These are phyloP conservation scores for Ondatra zibethicus DNA, from an alignment of 2,113 vertebrate genomes.

Conservation along the genomic window DNA sequence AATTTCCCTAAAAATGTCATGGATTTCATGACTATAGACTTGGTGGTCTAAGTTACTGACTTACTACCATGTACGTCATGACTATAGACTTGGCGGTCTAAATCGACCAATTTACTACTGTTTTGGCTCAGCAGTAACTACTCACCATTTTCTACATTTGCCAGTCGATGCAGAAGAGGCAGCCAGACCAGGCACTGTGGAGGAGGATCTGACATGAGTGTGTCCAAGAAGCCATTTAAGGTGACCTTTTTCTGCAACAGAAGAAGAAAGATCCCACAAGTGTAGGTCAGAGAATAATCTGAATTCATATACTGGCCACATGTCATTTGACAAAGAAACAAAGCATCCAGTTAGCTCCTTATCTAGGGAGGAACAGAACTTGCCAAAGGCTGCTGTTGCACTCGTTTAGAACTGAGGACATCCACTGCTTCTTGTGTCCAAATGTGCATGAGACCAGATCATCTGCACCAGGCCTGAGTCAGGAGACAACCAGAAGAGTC, in stretches of 20 bases:
- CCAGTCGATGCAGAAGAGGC: conserved; percentile 97
- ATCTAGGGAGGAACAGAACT: conserved; percentile 43
- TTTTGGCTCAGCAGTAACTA: conserved; percentile 50
- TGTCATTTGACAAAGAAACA: not conserved
- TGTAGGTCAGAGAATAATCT: conserved; percentile 50
- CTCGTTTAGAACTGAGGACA: not conserved
- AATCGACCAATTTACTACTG: not conserved
- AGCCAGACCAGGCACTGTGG: conserved; percentile 99
- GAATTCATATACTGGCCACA: conserved; percentile 56
- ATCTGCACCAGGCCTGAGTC: not conserved
- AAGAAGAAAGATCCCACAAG: conserved; percentile 74
- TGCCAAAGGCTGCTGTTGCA: not conserved
- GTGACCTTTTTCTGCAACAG: conserved; percentile 95
- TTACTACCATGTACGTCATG: not conserved
- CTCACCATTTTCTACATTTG: conserved; percentile 99
- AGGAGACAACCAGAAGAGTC: not conserved
- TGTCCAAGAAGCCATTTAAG: conserved; percentile 98
- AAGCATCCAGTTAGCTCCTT: not conserved
- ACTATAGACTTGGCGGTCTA: not conserved
- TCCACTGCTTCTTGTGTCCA: not conserved
- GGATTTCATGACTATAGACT: not conserved
- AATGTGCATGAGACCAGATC: not conserved
- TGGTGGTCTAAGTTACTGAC: not conserved
- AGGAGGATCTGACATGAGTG: conserved; percentile 98
- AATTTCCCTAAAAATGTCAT: not conserved